These are phyloP conservation scores for Turritopsis dohrnii DNA, from an alignment of 30 jellyfish, hydroid and myxozoan genomes.

Conservation along the genomic window DNA sequence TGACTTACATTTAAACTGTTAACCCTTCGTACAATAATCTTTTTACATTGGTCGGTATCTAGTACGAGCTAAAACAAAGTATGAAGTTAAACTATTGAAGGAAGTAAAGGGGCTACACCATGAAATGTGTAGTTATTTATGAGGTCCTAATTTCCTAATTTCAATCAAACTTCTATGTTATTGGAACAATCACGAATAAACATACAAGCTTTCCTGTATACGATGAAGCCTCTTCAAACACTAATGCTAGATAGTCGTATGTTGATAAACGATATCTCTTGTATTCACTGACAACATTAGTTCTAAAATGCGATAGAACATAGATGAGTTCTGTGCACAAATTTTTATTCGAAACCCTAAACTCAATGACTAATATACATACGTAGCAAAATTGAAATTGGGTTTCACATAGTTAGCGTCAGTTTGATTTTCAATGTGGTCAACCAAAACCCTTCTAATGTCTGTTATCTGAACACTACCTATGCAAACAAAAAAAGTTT, in stretches of 20 bases:
- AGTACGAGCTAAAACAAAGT: constrained; percentile 50
- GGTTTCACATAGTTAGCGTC: constrained; percentile 27
- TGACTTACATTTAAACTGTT: constrained; percentile 55
- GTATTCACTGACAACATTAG: not conserved
- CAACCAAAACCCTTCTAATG: constrained; percentile 48
- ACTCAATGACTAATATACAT: too few species aligned
- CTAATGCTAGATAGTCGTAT: constrained; percentile 49
- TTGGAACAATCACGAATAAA: not conserved
- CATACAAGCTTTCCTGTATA: constrained; percentile 82
- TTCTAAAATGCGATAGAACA: not conserved
- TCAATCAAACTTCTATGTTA: not conserved
- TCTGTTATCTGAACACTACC: constrained; percentile 34
- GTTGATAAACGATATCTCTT: constrained; percentile 1
- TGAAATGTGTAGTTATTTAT: too few species aligned
- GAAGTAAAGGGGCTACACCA: not conserved
- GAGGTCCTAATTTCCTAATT: too few species aligned
- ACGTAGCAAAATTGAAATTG: constrained; percentile 51
- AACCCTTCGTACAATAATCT: constrained; percentile 55
- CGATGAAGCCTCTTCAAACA: constrained; percentile 71
- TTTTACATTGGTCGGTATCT: constrained; percentile 66
- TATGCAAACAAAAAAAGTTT: not conserved
- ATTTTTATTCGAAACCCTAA: too few species aligned
- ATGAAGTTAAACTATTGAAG: not conserved
- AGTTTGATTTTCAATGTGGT: constrained; percentile 65
- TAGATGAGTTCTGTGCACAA: not conserved